These are phyloP conservation scores for Eumaeus atala DNA, from an alignment of 1,140 invertebrate genomes.

Conservation along the genomic window DNA sequence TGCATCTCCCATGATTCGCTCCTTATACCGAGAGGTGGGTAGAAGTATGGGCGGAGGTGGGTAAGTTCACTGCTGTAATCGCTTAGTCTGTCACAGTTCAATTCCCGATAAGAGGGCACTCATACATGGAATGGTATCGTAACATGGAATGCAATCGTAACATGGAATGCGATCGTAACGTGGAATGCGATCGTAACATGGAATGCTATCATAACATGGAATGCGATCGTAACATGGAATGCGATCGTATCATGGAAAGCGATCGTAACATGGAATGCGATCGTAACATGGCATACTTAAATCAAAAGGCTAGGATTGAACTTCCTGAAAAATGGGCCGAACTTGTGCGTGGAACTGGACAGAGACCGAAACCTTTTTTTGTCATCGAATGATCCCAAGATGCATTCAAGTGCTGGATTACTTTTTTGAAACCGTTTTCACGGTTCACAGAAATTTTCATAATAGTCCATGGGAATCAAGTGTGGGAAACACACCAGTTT, in stretches of 20 bases:
- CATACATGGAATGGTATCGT: conserved; percentile 14
- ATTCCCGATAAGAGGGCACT: conserved; percentile 32
- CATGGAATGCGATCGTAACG: too few relatives aligned
- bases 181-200: background rate
- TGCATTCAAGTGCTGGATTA: conserved; percentile 23
- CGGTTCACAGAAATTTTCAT: conserved; percentile 22
- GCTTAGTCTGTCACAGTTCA: conserved; percentile 26
- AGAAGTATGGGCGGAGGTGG: too few relatives aligned
- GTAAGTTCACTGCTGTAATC: conserved; percentile 14
- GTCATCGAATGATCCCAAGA: conserved; percentile 20
- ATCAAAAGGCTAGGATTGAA: conserved; percentile 26
- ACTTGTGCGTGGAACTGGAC: conserved; percentile 22
- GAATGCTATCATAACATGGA: background rate
- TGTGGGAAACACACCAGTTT: conserved; percentile 27
- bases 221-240: background rate
- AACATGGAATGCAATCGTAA: background rate
- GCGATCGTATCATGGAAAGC: too few relatives aligned
- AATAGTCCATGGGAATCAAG: conserved; percentile 25
- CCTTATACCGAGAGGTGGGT: too few relatives aligned
- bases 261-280: too few relatives aligned
- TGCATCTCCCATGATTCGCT: too few relatives aligned
- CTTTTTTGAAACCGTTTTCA: conserved; percentile 24
- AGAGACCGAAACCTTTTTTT: conserved; percentile 22
- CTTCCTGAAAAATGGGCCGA: conserved; percentile 21
- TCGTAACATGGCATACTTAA: background rate